Evolutionary conservation across 2,888 invertebrate genomes (phyloP).

Genomic region (Linyphia triangularis): DNA sequence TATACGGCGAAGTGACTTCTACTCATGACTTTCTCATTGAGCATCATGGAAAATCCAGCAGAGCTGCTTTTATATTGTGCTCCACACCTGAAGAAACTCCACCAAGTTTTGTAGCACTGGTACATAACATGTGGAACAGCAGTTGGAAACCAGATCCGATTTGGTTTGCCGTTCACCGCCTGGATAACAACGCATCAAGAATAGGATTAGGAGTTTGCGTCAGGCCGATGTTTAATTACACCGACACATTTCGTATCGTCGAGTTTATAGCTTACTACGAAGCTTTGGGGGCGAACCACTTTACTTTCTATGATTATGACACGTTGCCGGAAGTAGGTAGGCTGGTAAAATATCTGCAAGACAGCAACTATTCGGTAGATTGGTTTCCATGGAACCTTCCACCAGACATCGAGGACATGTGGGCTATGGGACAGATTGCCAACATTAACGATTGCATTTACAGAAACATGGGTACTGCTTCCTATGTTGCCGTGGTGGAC

Average conservation of each 20-base stretch:
- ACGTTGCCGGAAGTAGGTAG: background rate
- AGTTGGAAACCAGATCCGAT: background rate
- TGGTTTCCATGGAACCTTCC: slow-evolving; percentile 67
- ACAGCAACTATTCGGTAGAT: slow-evolving; percentile 35
- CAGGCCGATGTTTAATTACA: slow-evolving; percentile 78
- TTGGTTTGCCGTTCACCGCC: slow-evolving; percentile 22
- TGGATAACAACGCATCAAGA: background rate
- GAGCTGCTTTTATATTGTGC: slow-evolving; percentile 52
- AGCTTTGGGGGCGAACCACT: slow-evolving; percentile 67
- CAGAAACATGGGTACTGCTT: slow-evolving; percentile 18
- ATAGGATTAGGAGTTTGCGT: slow-evolving; percentile 77
- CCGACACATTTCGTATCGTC: slow-evolving; percentile 76
- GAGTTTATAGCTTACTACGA: slow-evolving; percentile 78
- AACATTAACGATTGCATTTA: slow-evolving; percentile 72
- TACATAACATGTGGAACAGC: slow-evolving; percentile 30
- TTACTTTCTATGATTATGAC: slow-evolving; percentile 63
- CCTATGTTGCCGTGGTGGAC: slow-evolving; percentile 62
- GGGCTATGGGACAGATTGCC: slow-evolving; percentile 68
- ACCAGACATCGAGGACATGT: slow-evolving; percentile 25
- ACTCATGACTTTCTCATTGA: slow-evolving; percentile 37
- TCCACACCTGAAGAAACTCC: background rate
- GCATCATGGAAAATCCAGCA: slow-evolving; percentile 35
- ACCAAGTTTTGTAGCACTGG: slow-evolving; percentile 29
- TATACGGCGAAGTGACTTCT: background rate
- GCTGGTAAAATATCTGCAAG: slow-evolving; percentile 2